A percentile compares a stretch with the other conserved stretches of the same genome.
These are phyloP conservation scores for Mus spicilegus DNA, from an alignment of 2,113 vertebrate genomes.

Conservation along the genomic window DNA sequence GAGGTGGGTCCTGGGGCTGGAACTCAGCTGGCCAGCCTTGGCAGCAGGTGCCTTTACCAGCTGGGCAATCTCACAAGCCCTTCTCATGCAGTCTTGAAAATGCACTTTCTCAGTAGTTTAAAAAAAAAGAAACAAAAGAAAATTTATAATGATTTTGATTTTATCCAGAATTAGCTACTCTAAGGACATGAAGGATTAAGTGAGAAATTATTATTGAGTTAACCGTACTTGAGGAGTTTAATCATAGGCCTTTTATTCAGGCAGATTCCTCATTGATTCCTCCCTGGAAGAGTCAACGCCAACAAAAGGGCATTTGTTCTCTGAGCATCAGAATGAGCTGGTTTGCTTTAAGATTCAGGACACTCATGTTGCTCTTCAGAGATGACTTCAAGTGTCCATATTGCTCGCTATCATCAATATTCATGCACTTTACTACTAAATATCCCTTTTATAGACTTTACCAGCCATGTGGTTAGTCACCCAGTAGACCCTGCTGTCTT, in stretches of 20 bases:
- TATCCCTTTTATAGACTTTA: slow-evolving; percentile 62
- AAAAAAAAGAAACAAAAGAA: background rate
- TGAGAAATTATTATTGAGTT: slow-evolving; percentile 55
- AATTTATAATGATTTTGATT: slow-evolving; percentile 42
- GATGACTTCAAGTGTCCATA: background rate
- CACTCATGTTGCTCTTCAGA: background rate
- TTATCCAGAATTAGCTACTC: slow-evolving; percentile 49
- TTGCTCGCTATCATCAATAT: slow-evolving; percentile 65
- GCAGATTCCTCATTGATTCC: slow-evolving; percentile 59
- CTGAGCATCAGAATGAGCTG: background rate
- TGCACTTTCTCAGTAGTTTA: background rate
- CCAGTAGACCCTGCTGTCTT: slow-evolving; percentile 69
- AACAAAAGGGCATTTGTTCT: slow-evolving; percentile 51
- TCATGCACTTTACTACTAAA: slow-evolving; percentile 60
- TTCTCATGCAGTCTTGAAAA: background rate
- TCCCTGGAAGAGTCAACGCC: slow-evolving; percentile 58
- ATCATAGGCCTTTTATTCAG: slow-evolving; percentile 57
- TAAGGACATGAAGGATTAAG: slow-evolving; percentile 49
- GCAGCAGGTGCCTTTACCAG: background rate
- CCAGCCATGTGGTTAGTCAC: slow-evolving; percentile 66
- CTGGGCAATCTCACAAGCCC: background rate
- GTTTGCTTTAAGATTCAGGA: slow-evolving; percentile 5
- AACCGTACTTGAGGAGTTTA: slow-evolving; percentile 10
- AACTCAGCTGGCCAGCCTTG: background rate
- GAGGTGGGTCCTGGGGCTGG: background rate